phyloP scores from a whole-genome alignment of 2,888 invertebrate genomes.

The Tridacna crocea region DNA sequence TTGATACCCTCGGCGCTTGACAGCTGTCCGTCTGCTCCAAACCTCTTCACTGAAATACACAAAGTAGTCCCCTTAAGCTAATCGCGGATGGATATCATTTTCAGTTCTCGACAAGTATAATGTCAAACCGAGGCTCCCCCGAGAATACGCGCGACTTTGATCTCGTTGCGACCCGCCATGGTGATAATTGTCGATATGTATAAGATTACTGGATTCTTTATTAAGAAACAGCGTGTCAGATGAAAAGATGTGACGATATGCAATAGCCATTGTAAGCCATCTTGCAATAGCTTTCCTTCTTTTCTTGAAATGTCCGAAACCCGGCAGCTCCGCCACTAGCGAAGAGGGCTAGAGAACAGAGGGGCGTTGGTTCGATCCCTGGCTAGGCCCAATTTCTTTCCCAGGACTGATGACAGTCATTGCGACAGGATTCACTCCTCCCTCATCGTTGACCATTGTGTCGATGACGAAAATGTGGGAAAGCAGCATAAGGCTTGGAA shows the following conservation, averaged over 20 bases:
- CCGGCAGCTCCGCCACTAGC: too few species aligned
- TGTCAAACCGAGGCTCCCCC: conserved; percentile 49
- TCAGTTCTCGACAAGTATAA: conserved; percentile 31
- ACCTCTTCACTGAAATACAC: conserved; percentile 19
- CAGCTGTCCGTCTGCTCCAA: conserved; percentile 46
- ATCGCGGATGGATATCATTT: conserved; percentile 56
- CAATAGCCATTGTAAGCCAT: neutral
- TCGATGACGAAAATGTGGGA: too few species aligned
- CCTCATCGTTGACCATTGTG: too few species aligned
- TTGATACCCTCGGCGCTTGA: conserved; percentile 49
- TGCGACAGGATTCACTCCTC: too few species aligned
- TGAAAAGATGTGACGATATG: neutral
- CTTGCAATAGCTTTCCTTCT: too few species aligned
- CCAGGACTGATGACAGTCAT: too few species aligned
- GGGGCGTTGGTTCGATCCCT: too few species aligned
- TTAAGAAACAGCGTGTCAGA: conserved; percentile 13
- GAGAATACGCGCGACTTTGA: conserved; percentile 55
- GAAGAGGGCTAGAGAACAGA: too few species aligned
- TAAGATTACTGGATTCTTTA: conserved; percentile 14
- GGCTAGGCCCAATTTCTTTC: too few species aligned
- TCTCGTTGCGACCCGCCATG: conserved; percentile 37
- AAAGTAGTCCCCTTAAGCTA: conserved; percentile 58
- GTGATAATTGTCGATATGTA: conserved; percentile 40
- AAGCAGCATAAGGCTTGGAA: too few species aligned
- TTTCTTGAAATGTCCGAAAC: too few species aligned